Conservation (phyloP, 2,113 vertebrate genomes). For the Colinus virginianus region DNA sequence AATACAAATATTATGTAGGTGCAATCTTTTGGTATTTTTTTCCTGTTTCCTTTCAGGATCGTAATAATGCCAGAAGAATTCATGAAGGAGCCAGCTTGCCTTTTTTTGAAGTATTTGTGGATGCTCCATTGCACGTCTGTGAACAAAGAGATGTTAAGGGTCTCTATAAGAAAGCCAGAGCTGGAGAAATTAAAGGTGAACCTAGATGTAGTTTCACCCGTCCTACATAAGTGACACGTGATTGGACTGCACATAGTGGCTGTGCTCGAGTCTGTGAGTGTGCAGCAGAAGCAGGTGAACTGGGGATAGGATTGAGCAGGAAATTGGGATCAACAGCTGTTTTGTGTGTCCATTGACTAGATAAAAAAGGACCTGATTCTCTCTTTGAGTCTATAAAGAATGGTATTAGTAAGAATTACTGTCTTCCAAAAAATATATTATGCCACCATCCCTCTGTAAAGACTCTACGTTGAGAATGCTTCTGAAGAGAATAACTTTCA, state of each 20-base stretch:
- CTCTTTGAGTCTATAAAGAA: neutral
- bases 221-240: neutral
- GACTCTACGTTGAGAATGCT: neutral
- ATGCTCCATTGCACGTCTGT: slow-evolving; percentile 95
- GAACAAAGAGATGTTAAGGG: slow-evolving; percentile 98
- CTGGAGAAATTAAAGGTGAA: slow-evolving; percentile 96
- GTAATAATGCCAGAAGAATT: slow-evolving; percentile 92
- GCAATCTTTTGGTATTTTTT: neutral
- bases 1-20: neutral
- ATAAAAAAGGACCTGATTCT: neutral
- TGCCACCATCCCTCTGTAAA: neutral
- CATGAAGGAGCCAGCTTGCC: slow-evolving; percentile 94
- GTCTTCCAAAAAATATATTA: neutral
- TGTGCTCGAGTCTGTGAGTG: neutral
- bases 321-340: neutral
- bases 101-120: slow-evolving; percentile 98
- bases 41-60: slow-evolving; percentile 83
- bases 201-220: neutral
- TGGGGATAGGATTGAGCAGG: neutral
- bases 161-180: slow-evolving; percentile 95
- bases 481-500: neutral
- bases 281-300: neutral
- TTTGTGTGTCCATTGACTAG: neutral
- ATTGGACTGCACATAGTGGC: accelerated
- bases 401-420: neutral